Percentiles rank a stretch among this genome's conserved stretches.
Conservation (phyloP, 2,888 invertebrate genomes). For the Sarcophaga variegata region DNA sequence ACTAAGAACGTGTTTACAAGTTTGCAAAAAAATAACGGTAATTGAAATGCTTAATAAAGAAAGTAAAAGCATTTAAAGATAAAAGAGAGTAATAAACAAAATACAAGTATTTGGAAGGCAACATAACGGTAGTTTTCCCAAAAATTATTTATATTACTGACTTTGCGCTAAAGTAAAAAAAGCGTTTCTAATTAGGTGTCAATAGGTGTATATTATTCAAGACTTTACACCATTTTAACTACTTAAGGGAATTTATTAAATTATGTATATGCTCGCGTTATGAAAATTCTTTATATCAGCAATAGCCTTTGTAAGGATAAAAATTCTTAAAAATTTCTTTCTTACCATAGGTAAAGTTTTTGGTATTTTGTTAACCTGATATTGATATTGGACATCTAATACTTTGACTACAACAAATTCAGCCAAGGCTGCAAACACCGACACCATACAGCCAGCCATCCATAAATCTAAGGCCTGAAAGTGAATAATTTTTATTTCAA, state of each 20-base stretch:
- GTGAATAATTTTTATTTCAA: no score
- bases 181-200: no score
- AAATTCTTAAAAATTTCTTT: slow-evolving; percentile 21
- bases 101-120: no score
- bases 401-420: slow-evolving; percentile 93
- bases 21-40: no score
- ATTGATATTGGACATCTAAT: slow-evolving; percentile 88
- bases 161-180: no score
- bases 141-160: no score
- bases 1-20: no score
- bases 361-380: slow-evolving; percentile 83
- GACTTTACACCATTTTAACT: neutral
- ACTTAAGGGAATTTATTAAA: slow-evolving; percentile 8
- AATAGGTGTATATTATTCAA: no score
- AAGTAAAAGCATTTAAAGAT: no score
- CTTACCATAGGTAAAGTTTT: slow-evolving; percentile 82
- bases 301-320: neutral
- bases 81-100: no score
- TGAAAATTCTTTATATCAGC: neutral
- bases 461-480: slow-evolving; percentile 90
- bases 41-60: no score
- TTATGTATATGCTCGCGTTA: neutral
- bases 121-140: no score
- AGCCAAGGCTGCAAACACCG: slow-evolving; percentile 91
- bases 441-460: slow-evolving; percentile 95